Evolutionary conservation across 2,113 vertebrate genomes (phyloP).

Genomic region (Nerophis lumbriciformis): DNA sequence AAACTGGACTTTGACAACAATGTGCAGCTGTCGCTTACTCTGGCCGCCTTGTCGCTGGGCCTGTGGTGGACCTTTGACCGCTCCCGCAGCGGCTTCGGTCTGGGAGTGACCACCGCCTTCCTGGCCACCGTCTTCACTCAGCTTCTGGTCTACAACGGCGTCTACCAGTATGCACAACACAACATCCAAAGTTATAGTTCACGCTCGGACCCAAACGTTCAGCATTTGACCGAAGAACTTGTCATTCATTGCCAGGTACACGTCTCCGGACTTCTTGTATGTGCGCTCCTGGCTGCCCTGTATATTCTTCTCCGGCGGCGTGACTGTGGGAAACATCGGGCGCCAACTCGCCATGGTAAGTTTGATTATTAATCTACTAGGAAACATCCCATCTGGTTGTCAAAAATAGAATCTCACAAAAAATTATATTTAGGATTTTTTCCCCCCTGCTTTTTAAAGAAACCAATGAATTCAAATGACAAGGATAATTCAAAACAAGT

Average conservation of each 20-base stretch:
- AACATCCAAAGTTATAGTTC: not conserved
- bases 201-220: not conserved
- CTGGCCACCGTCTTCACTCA: conserved; percentile 90
- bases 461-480: no score
- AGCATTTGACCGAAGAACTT: not conserved
- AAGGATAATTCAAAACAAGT: no score
- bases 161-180: conserved; percentile 89
- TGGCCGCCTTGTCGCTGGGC: conserved; percentile 91
- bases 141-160: conserved; percentile 91
- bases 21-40: conserved; percentile 89
- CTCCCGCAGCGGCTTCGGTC: conserved; percentile 90
- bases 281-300: conserved; percentile 97
- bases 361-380: no score
- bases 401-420: no score
- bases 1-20: conserved; percentile 97
- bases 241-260: conserved; percentile 75
- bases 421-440: no score
- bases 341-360: conserved; percentile 93
- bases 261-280: conserved; percentile 93
- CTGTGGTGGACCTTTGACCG: conserved; percentile 98
- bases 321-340: conserved; percentile 97
- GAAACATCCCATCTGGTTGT: no score
- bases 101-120: conserved; percentile 90
- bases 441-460: no score
- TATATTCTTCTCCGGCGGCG: conserved; percentile 97